phyloP scores from a whole-genome alignment of 2,888 invertebrate genomes.

The Papilio demoleus region DNA sequence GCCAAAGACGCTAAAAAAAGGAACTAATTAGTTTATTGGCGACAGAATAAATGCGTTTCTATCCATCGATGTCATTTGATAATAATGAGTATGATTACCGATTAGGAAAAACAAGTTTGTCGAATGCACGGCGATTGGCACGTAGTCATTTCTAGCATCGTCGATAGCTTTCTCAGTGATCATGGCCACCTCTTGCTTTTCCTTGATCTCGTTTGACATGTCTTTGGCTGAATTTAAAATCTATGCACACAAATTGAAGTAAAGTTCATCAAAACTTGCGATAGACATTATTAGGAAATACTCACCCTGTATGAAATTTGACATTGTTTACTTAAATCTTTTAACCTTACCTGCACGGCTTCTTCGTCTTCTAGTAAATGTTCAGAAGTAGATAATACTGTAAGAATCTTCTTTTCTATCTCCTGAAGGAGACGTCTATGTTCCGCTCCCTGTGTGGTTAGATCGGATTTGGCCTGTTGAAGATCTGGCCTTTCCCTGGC shows the following conservation, averaged over 20 bases:
- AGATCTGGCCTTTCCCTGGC: constrained; percentile 96
- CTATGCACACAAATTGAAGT: constrained; percentile 57
- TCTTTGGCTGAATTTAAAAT: constrained; percentile 95
- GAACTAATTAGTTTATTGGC: not conserved
- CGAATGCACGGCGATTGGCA: constrained; percentile 95
- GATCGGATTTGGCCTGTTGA: constrained; percentile 93
- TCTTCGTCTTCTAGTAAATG: constrained; percentile 93
- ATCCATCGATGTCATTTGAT: not conserved
- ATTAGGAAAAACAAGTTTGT: constrained; percentile 96
- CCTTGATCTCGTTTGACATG: constrained; percentile 94
- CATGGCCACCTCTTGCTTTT: constrained; percentile 95
- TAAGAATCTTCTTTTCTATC: constrained; percentile 95
- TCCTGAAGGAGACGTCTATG: constrained; percentile 92
- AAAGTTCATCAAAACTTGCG: too few relatives aligned
- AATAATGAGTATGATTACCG: constrained; percentile 73
- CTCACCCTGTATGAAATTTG: not conserved
- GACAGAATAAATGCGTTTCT: too few relatives aligned
- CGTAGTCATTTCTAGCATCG: constrained; percentile 91
- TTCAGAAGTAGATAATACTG: constrained; percentile 77
- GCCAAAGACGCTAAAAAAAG: constrained; percentile 88
- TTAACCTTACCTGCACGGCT: constrained; percentile 86
- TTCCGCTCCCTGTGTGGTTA: constrained; percentile 94
- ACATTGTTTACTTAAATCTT: not conserved
- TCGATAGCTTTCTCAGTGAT: constrained; percentile 96
- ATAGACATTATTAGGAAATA: too few relatives aligned